Base-by-base conservation (phyloP, 1,140 invertebrate genomes). In the Trichonephila clavipes region DNA sequence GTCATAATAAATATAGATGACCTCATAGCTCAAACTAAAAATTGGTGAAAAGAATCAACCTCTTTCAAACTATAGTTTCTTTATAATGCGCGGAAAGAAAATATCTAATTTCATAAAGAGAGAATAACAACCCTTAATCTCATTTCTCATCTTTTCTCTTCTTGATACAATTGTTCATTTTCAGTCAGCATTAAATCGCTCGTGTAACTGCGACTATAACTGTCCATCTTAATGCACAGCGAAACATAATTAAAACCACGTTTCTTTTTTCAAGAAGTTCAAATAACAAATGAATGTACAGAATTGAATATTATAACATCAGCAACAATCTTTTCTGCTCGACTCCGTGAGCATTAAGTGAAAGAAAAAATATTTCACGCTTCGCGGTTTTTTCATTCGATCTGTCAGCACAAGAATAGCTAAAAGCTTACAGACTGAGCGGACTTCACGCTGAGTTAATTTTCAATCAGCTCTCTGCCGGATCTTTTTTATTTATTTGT, bases 361-460 rank as follows among this genome's bases (percentile, higher is more conserved):
- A 83, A 83, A 90, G 58, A 83, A 91, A 59, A 81, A 91, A 83
- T 83, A 91, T 91, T 91, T 91, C 89, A 91, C 89, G 89, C 77
- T 83, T 64, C 58, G 59, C 72, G 61, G 58, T 83, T 91, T 91
- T 91, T 91, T 91, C 89, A 91, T 91, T 91, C 59, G 89, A 91
- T 91, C 72, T 91, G 89, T 91, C 89, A 91, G 83, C 89, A 16
- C 24, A 83, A 82, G 89, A 91, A 91, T 91, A n/a, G 89, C 81
- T 91, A 83, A 91, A 91, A 91, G 89, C 89, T 83, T 44, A 91
- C 58, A 59, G 72, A 10, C 51, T 61, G 88, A 77, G 66, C 58
- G 34, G 89, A 21, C 77, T 91, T 91, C 89, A 91, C 72, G 89
- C 89, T 91, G 89, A 61, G 89, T 91, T 91, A 91, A 91, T 91